Base-by-base conservation (phyloP, 1,140 invertebrate species). In the Conus ventricosus region DNA sequence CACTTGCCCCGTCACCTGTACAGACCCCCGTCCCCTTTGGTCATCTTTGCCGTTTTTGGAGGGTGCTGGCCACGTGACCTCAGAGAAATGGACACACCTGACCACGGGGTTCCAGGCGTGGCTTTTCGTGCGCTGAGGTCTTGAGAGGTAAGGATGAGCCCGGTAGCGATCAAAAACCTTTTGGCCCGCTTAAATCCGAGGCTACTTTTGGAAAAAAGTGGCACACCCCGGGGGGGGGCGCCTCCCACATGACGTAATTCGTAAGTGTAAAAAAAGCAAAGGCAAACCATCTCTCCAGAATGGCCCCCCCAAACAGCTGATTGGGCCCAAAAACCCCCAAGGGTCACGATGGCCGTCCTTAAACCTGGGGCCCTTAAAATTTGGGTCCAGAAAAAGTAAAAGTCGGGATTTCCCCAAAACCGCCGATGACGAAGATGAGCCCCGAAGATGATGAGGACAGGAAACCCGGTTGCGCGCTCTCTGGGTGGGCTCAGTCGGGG, bases 211-310 rank as follows among this genome's bases (percentile, higher is more conserved):
- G 60, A 17, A 90, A 17, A 90, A 71, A 75, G 91, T 92, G 54
- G 92, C 90, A 8, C 91, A 39, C n/a, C n/a, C n/a, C n/a, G n/a
- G n/a, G n/a, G n/a, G n/a, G n/a, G n/a, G n/a, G n/a, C n/a, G n/a
- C n/a, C n/a, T n/a, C n/a, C n/a, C n/a, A 94, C 4, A 92, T 11
- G 15, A 83, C 80, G 7, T 86, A 87, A 15, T 86, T 85, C 63
- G 86, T 93, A 94, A 57, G 81, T 89, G 80, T 89, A 91, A 17
- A 91, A 91, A 71, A 90, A 92, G 27, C 91, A 78, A 20, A 93
- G 80, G 81, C 93, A 93, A 53, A 92, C 87, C 11, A 93, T 91
- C 88, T 94, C 93, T 76, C n/a, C n/a, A n/a, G n/a, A n/a, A n/a
- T n/a, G n/a, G n/a, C n/a, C n/a, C n/a, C n/a, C n/a, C n/a, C n/a